Base-by-base conservation (phyloP, 30 jellyfish, hydroid and myxozoan genomes). In the Aurelia coerulea region DNA sequence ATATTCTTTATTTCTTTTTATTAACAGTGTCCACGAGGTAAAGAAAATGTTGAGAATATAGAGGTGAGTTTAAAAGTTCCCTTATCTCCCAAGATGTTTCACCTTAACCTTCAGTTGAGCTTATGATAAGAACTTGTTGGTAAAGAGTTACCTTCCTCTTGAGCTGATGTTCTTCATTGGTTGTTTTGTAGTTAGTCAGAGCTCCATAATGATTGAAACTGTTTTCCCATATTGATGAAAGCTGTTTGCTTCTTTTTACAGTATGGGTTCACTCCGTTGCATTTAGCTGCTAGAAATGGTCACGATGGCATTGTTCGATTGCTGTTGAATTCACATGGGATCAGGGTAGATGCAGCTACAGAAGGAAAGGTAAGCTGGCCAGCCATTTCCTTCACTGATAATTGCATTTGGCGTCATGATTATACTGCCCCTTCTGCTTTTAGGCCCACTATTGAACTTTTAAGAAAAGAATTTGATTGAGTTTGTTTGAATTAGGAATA, bases 221-320 rank as follows among this genome's bases (percentile, higher is more conserved):
- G 29, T 23, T 6, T 1, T 13, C 13, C 72, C 72, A 62, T 62
- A 62, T 62, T 62, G 72, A 62, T 62, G 11, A 62, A 62, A n/a
- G 12, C 5, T 52, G 4, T 16, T 6, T 68, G 4, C 34, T 70
- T 75, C 50, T 51, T 37, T 53, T 12, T 82, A 18, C 59, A 94
- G 99, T 90, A 49, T 65, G 95, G 95, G 32, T 94, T 68, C 78
- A 88, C 99, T 5, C 92, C 97, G 33, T 80, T 94, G 41, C 99
- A 94, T 51, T 68, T 88, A 71, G 96, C 99, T 16, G 88, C 99
- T 13, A 72, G 90, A 68, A 89, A 89, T 62, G 99, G 99, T 29
- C 97, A 94, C 75, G 99, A 79, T 4, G 95, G 81, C 62, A 84
- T 86, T 65, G 99, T 94, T 42, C 90, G 99, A 13, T 78, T 81